phyloP scores from a whole-genome alignment of 2,113 vertebrate species.

The Xenotilapia flavipinnis region DNA sequence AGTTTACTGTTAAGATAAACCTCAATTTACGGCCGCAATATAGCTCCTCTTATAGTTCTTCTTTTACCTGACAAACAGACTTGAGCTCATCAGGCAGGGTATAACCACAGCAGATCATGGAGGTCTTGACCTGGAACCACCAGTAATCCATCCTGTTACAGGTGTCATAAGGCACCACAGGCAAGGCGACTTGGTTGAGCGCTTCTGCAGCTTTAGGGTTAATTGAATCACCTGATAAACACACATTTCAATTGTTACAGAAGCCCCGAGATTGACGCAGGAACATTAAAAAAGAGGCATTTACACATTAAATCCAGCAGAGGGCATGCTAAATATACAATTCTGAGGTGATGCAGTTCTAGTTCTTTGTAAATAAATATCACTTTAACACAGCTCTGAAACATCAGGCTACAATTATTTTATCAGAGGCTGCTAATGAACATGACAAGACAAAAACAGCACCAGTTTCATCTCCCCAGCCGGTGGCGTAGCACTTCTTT shows the following conservation, averaged over 20 bases:
- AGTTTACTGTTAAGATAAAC: not conserved
- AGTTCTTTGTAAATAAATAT: not conserved
- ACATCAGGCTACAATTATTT: not conserved
- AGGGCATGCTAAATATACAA: slow-evolving; percentile 4
- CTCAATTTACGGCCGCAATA: not conserved
- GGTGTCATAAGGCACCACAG: slow-evolving; percentile 67
- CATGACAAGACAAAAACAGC: not conserved
- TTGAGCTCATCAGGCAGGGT: slow-evolving; percentile 72
- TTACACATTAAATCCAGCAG: slow-evolving; percentile 37
- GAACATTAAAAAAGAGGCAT: not conserved
- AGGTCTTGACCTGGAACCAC: slow-evolving; percentile 77
- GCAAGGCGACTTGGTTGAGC: slow-evolving; percentile 73
- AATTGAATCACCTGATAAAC: slow-evolving; percentile 56
- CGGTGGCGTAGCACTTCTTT: slow-evolving; percentile 71
- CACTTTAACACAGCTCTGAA: not conserved
- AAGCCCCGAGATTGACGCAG: not conserved
- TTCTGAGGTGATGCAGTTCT: not conserved
- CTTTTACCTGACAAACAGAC: slow-evolving; percentile 70
- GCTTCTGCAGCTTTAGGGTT: slow-evolving; percentile 62
- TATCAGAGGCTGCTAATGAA: not conserved
- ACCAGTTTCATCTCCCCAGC: slow-evolving; percentile 76
- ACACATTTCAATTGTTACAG: not conserved
- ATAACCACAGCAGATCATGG: slow-evolving; percentile 77
- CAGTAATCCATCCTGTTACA: slow-evolving; percentile 75
- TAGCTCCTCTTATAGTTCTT: not conserved